Evolutionary conservation across 2,797 vertebrate genomes (phyloP), one percentile per base, ranked within the genome.

Genomic region (Rhinogobio ventralis): DNA sequence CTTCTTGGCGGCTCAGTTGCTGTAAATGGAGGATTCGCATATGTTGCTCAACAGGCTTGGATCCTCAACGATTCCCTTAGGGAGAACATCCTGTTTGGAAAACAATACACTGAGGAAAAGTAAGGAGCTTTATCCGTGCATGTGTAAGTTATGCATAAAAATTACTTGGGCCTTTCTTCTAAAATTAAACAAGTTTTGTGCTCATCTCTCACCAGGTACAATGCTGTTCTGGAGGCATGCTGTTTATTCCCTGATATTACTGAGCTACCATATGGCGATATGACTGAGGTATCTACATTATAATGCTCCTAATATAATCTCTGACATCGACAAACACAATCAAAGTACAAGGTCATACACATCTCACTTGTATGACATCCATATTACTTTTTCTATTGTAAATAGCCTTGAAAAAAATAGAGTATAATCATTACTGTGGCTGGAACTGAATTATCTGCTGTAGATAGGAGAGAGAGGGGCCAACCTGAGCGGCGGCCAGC

Each of bases 61-160:
- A 96, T 97, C 89, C 93, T 96, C 78, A 96, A 97, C 87, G 91
- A 95, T 86, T 95, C 96, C n/a, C 88, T 97, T 75, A 94, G 89
- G 86, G 95, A 96, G 83, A 96, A 97, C 90, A 95, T 97, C 81
- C 89, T 96, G 86, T 97, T 97, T 91, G 96, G 95, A 86, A 93
- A 93, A 2, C 90, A 92, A 64, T 95, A 92, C 62, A 85, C 94
- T 2, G 86, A 90, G 87, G 89, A 95, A 75, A 96, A 90, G 96
- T 96, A 92, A 93, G 94, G 76, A 25, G 36, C 15, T n/a, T 15
- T 28, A 28, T 67, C 62, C 23, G 36, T 45, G 46, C 28, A 68
- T 68, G 5, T 4, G 30, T 14, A 51, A 23, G 14, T 51, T 53
- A 20, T 64, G 57, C 55, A 55, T 53, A 30, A 69, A 62, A 73